A percentile compares a stretch with the other conserved stretches of the same genome.
Evolutionary conservation across 2,797 vertebrate genomes (phyloP).

Genomic region (Dendrocincla tyrannina): DNA sequence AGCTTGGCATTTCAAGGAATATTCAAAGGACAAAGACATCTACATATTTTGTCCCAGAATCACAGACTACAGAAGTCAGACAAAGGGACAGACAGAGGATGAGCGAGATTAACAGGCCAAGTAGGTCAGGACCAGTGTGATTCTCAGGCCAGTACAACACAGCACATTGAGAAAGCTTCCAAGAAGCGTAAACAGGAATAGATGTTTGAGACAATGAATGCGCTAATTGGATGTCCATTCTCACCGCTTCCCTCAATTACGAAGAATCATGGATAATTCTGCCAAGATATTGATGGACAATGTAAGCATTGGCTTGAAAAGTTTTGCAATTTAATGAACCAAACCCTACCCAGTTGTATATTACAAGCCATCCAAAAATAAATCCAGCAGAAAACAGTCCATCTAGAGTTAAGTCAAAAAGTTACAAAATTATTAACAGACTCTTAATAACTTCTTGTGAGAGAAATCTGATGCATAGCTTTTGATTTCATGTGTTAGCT

Average conservation of each 20-base stretch:
- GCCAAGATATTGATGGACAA: slow-evolving; percentile 69
- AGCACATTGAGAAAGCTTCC: slow-evolving; percentile 66
- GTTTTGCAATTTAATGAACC: slow-evolving; percentile 56
- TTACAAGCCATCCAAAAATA: slow-evolving; percentile 34
- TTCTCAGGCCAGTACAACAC: slow-evolving; percentile 69
- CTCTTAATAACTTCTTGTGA: not conserved
- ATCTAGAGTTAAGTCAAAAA: slow-evolving; percentile 28
- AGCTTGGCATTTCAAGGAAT: slow-evolving; percentile 49
- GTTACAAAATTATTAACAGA: not conserved
- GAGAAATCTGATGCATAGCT: not conserved
- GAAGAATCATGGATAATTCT: slow-evolving; percentile 55
- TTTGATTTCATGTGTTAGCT: not conserved
- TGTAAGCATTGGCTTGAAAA: slow-evolving; percentile 67
- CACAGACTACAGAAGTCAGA: not conserved
- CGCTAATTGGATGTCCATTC: slow-evolving; percentile 67
- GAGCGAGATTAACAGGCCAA: slow-evolving; percentile 53
- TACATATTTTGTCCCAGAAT: slow-evolving; percentile 23
- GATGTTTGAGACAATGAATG: slow-evolving; percentile 67
- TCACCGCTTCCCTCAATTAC: slow-evolving; percentile 66
- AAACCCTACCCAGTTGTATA: slow-evolving; percentile 12
- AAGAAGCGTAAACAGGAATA: slow-evolving; percentile 66
- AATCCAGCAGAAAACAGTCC: not conserved
- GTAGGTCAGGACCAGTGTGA: slow-evolving; percentile 62
- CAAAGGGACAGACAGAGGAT: slow-evolving; percentile 53
- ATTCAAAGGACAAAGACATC: slow-evolving; percentile 26